These are phyloP conservation scores for Pagetopsis macropterus DNA, from an alignment of 2,797 vertebrate genomes.

Conservation along the genomic window DNA sequence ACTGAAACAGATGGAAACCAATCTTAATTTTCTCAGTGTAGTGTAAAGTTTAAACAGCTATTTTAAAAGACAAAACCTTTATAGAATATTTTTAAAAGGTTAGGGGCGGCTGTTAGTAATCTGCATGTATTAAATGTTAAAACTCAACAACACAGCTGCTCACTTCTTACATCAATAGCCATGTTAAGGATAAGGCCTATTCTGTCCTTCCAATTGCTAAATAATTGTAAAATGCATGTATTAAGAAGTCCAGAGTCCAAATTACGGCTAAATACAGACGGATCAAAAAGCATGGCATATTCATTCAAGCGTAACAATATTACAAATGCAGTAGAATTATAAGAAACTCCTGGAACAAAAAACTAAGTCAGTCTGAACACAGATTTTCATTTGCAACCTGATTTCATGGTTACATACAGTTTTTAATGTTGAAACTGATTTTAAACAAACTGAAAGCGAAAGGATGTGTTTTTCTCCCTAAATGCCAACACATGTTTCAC, in stretches of 20 bases:
- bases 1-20: not conserved
- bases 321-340: constrained; percentile 14
- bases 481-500: not conserved
- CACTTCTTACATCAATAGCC: not conserved
- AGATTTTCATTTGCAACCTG: not conserved
- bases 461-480: not conserved
- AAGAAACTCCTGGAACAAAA: constrained; percentile 13
- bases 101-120: not conserved
- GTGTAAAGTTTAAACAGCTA: not conserved
- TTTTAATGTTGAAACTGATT: not conserved
- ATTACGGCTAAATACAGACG: not conserved
- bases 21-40: not conserved
- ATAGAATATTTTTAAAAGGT: not conserved
- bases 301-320: constrained; percentile 52
- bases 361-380: not conserved
- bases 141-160: not conserved
- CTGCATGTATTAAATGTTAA: not conserved
- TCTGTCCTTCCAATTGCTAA: not conserved
- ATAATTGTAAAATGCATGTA: not conserved
- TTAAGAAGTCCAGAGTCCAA: not conserved
- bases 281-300: constrained; percentile 31
- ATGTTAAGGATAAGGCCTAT: not conserved
- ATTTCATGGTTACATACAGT: not conserved
- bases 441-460: not conserved
- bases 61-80: not conserved